Evolutionary conservation across 2,888 invertebrate species (phyloP), one percentile per base, ranked within the genome.

Genomic region (Caradrina clavipalpis): DNA sequence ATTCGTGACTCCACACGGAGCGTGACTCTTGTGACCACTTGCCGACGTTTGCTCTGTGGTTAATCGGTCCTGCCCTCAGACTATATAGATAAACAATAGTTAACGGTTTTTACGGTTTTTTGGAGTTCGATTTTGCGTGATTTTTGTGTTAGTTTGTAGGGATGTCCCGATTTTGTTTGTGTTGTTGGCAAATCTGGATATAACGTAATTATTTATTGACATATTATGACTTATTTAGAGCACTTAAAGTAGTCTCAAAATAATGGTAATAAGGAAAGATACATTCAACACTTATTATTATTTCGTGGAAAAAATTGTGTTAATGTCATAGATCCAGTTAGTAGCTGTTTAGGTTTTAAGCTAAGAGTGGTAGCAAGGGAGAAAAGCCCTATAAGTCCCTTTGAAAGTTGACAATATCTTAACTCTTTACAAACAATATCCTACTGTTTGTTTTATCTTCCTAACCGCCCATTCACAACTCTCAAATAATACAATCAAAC

Each of bases 21-120:
- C 89, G 89, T 89, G 89, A 89, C 88, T 89, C 73, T 86, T 83
- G 87, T 89, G 89, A 87, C 89, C 89, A 88, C 79, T 80, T 78
- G 78, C 76, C 66, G 78, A 73, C 80, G 78, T 73, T 80, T 85
- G 81, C 76, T 77, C 76, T 74, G 70, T 59, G 68, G 69, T 74
- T 82, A 85, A 85, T 82, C 82, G 82, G 76, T 80, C 71, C 62
- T 84, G 81, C 80, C 83, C 82, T 82, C 82, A 82, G 71, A 76
- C 74, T 72, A 26, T 74, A 64, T 69, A 71, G 63, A 81, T 81
- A 84, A 84, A 84, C 69, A 81, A 84, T 76, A 80, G 70, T 71
- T 77, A 82, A 81, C 82, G 66, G 74, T 66, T 71, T n/a, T 57
- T 3, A 49, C 15, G 2, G 47, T 74, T 63, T 73, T 78, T 70